Percentiles rank a stretch among this genome's conserved stretches.
phyloP scores from a whole-genome alignment of 2,113 vertebrate species.

The Coracopsis vasa region DNA sequence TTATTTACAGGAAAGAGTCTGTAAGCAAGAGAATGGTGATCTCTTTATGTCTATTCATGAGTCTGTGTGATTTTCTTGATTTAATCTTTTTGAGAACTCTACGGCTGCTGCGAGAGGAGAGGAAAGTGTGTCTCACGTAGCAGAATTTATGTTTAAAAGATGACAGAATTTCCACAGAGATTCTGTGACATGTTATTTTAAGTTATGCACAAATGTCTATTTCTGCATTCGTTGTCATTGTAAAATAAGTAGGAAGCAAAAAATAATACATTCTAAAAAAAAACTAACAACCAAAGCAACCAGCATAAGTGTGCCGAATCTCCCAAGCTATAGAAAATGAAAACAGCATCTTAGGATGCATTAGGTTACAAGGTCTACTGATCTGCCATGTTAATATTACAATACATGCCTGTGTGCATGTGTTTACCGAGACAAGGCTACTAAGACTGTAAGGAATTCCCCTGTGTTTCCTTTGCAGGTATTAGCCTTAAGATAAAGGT shows the following conservation, averaged over 20 bases:
- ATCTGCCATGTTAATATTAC: neutral
- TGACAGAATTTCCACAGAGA: neutral
- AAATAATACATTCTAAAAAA: neutral
- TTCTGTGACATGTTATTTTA: neutral
- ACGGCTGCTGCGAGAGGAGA: neutral
- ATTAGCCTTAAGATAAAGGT: neutral
- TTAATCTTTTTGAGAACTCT: neutral
- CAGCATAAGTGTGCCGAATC: neutral
- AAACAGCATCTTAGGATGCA: neutral
- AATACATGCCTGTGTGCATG: neutral
- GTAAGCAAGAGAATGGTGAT: neutral
- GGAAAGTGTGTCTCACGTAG: neutral
- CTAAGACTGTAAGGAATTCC: neutral
- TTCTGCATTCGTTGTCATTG: neutral
- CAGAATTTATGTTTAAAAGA: neutral
- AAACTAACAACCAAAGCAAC: accelerated
- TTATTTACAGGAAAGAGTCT: neutral
- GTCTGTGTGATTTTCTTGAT: neutral
- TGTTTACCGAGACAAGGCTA: neutral
- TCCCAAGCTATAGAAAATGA: neutral
- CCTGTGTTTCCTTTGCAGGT: neutral
- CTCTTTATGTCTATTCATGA: neutral
- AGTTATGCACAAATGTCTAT: neutral
- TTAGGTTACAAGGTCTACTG: neutral
- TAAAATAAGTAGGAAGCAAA: neutral